These are phyloP conservation scores for Azemiops feae DNA, from an alignment of 2,113 vertebrate species.

Conservation along the genomic window DNA sequence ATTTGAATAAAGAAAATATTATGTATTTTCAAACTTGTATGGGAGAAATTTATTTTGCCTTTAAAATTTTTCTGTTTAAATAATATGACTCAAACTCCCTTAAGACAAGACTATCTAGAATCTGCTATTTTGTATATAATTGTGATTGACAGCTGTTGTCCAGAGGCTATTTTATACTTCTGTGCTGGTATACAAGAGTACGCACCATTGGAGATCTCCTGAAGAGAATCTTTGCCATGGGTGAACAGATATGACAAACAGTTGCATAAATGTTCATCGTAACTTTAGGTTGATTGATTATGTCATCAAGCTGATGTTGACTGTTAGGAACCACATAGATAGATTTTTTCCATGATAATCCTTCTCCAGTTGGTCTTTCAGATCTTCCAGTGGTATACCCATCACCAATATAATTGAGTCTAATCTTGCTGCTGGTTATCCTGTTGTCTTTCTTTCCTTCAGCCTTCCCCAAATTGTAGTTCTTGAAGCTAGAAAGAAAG, in stretches of 20 bases:
- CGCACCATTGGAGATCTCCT: not conserved
- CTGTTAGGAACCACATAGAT: not conserved
- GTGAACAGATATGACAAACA: not conserved
- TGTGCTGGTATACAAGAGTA: not conserved
- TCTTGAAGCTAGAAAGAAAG: not conserved
- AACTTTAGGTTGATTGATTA: not conserved
- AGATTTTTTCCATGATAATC: not conserved
- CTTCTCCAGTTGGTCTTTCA: not conserved
- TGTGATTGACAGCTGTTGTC: not conserved
- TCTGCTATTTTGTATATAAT: not conserved
- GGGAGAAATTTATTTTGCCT: not conserved
- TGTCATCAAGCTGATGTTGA: not conserved
- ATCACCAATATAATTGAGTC: not conserved
- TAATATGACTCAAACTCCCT: not conserved
- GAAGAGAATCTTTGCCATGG: not conserved
- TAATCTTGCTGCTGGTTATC: not conserved
- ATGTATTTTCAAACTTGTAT: not conserved
- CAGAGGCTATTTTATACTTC: not conserved
- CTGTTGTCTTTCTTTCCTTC: not conserved
- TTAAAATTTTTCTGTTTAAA: not conserved
- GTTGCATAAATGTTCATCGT: not conserved
- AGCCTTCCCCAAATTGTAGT: not conserved
- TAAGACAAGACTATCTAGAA: not conserved
- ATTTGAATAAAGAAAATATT: not conserved
- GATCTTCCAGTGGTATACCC: not conserved